Conservation (phyloP, 2,113 vertebrate species). For the Myxocyprinus asiaticus region DNA sequence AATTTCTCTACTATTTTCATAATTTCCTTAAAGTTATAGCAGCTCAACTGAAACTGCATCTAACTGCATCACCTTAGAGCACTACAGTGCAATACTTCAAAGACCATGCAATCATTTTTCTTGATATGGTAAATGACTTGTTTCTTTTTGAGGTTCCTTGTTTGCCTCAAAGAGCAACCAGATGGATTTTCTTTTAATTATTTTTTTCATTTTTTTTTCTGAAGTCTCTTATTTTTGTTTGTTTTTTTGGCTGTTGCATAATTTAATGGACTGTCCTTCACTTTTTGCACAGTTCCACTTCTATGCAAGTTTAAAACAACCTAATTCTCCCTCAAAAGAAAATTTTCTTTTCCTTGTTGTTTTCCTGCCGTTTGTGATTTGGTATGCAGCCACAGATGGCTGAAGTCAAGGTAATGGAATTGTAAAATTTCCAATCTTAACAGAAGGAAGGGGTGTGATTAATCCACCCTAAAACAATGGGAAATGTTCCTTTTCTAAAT, state of each 20-base stretch:
- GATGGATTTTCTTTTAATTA: too few species aligned
- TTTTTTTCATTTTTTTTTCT: too few species aligned
- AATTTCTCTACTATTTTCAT: background rate
- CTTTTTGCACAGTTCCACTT: conserved; percentile 70
- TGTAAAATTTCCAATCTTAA: conserved; percentile 11
- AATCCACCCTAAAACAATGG: background rate
- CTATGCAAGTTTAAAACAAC: conserved; percentile 62
- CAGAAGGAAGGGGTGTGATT: conserved; percentile 3
- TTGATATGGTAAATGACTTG: background rate
- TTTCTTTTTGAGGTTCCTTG: conserved; percentile 3
- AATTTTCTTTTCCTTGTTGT: conserved; percentile 13
- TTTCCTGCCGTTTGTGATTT: conserved; percentile 14
- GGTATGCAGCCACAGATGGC: conserved; percentile 19
- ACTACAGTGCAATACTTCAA: conserved; percentile 24
- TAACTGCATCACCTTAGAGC: background rate
- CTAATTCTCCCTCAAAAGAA: conserved; percentile 50
- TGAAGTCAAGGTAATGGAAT: background rate
- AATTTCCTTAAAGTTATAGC: background rate
- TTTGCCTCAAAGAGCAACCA: conserved; percentile 34
- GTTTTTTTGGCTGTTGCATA: conserved; percentile 66
- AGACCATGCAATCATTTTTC: conserved; percentile 49
- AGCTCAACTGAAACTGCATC: background rate
- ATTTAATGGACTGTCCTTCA: conserved; percentile 72
- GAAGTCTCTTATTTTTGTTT: conserved; percentile 30
- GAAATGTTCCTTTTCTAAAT: background rate